A percentile compares a stretch with the other conserved stretches of the same genome.
phyloP scores from a whole-genome alignment of 2,888 invertebrate genomes.

The Hypolimnas misippus region DNA sequence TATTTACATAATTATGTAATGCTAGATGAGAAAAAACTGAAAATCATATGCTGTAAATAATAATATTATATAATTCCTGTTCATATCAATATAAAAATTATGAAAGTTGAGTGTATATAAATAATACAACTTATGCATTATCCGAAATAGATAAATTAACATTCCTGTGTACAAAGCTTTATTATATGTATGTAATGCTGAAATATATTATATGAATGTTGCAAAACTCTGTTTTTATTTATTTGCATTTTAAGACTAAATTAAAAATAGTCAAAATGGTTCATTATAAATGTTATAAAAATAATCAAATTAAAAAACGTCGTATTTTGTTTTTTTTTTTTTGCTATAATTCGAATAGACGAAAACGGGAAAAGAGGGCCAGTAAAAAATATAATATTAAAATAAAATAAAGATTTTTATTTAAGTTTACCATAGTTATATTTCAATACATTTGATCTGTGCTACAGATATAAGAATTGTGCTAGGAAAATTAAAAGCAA shows the following conservation, averaged over 20 bases:
- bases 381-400: background rate
- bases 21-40: no score
- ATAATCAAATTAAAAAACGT: no score
- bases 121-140: background rate
- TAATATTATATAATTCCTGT: no score
- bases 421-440: slow-evolving; percentile 2
- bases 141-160: slow-evolving; percentile 5
- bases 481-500: background rate
- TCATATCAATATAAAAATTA: no score
- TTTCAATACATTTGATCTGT: slow-evolving; percentile 6
- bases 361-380: no score
- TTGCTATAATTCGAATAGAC: no score
- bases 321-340: no score
- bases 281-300: no score
- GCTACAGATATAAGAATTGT: slow-evolving; percentile 9
- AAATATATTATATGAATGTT: slow-evolving; percentile 28
- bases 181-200: slow-evolving; percentile 20
- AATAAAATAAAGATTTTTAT: slow-evolving; percentile 3
- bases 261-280: no score
- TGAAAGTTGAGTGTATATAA: background rate
- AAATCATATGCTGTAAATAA: no score
- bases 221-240: slow-evolving; percentile 20
- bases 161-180: slow-evolving; percentile 31
- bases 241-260: background rate
- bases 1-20: no score